Percentiles rank a stretch among this genome's conserved stretches.
Conservation (phyloP, 2,888 invertebrate species). For the Axea sp. region DNA sequence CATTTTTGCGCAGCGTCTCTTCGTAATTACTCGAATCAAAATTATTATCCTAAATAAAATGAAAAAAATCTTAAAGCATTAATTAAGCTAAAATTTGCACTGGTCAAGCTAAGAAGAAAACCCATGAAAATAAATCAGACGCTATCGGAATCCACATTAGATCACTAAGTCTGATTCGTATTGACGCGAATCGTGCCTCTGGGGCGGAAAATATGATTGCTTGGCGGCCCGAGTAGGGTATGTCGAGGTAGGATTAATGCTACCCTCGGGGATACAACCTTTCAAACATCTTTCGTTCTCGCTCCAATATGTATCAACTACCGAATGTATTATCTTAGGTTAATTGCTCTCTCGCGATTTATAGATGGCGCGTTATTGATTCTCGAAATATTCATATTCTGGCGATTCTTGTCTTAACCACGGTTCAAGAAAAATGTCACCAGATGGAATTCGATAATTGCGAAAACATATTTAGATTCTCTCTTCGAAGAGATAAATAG, state of each 20-base stretch:
- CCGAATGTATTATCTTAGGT: slow-evolving; percentile 54
- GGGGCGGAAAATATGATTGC: slow-evolving; percentile 79
- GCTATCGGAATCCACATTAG: slow-evolving; percentile 78
- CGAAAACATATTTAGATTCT: slow-evolving; percentile 9
- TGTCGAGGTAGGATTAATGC: slow-evolving; percentile 76
- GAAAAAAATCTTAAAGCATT: background rate
- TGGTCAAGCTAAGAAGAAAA: no score
- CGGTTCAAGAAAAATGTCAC: no score
- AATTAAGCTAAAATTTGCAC: slow-evolving; percentile 12
- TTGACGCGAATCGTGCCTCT: slow-evolving; percentile 79
- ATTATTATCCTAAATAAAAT: slow-evolving; percentile 15
- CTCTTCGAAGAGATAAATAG: no score
- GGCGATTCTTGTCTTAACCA: no score
- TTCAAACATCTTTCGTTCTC: slow-evolving; percentile 54
- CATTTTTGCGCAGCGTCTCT: slow-evolving; percentile 61
- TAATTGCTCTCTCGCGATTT: slow-evolving; percentile 53
- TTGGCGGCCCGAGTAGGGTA: slow-evolving; percentile 71
- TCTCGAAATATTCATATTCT: slow-evolving; percentile 29
- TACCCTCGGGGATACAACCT: slow-evolving; percentile 76
- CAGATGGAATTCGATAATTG: slow-evolving; percentile 14
- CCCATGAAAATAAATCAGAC: slow-evolving; percentile 74
- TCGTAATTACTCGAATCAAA: slow-evolving; percentile 55
- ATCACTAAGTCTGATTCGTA: slow-evolving; percentile 79
- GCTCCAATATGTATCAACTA: slow-evolving; percentile 44
- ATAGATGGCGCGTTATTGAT: slow-evolving; percentile 44